Evolutionary conservation across 2,888 invertebrate genomes (phyloP).

Genomic region (Neoaliturus tenellus): DNA sequence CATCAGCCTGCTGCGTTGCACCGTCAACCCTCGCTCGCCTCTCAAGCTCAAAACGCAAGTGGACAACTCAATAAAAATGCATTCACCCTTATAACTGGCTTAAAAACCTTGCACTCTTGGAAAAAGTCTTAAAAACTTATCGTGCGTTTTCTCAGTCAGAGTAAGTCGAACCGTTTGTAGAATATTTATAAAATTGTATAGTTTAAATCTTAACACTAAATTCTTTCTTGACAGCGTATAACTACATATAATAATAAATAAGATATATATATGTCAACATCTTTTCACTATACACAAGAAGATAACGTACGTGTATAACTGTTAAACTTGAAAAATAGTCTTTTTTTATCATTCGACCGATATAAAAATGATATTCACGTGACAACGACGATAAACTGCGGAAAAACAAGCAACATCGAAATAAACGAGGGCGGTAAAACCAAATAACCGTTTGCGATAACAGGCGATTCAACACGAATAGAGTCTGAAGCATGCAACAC

Average conservation of each 20-base stretch:
- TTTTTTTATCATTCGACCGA: constrained; percentile 50
- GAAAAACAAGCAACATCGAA: constrained; percentile 47
- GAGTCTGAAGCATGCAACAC: constrained; percentile 36
- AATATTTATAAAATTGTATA: constrained; percentile 52
- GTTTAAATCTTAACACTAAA: constrained; percentile 50
- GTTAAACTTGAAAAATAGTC: constrained; percentile 52
- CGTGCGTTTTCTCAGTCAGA: constrained; percentile 52
- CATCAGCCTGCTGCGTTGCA: constrained; percentile 26
- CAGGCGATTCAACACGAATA: constrained; percentile 44
- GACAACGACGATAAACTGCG: constrained; percentile 45
- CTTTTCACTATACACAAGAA: constrained; percentile 45
- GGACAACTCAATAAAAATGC: constrained; percentile 40
- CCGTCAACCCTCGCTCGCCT: not conserved
- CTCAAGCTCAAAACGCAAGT: constrained; percentile 4
- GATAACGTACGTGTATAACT: constrained; percentile 47
- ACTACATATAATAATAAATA: constrained; percentile 51
- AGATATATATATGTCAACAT: constrained; percentile 52
- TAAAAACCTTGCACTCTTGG: constrained; percentile 40
- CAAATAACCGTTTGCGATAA: constrained; percentile 1
- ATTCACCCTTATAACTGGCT: constrained; percentile 42
- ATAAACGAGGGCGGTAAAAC: constrained; percentile 31
- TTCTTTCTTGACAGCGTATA: constrained; percentile 48
- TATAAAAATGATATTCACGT: constrained; percentile 47
- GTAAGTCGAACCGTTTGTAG: constrained; percentile 51
- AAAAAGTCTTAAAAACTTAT: constrained; percentile 42